Evolutionary conservation across 1,140 invertebrate species (phyloP).

Genomic region (Pantala flavescens): DNA sequence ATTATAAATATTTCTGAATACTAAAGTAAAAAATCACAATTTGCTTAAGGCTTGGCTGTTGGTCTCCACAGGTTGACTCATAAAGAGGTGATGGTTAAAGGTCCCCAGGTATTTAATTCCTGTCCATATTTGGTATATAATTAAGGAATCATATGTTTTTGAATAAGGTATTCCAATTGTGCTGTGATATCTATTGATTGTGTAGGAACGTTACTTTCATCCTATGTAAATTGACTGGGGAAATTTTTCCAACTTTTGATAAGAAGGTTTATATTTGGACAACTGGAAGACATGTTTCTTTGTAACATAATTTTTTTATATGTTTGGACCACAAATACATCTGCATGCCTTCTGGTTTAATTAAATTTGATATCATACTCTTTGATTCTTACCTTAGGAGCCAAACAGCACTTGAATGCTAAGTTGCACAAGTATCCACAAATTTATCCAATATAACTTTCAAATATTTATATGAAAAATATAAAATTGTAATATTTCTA

Average conservation of each 20-base stretch:
- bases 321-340: slow-evolving; percentile 14
- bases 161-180: slow-evolving; percentile 3
- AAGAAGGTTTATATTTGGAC: slow-evolving; percentile 6
- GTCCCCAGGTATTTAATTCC: slow-evolving; percentile 5
- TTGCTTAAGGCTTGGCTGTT: slow-evolving; percentile 15
- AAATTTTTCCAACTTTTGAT: slow-evolving; percentile 10
- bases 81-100: slow-evolving; percentile 11
- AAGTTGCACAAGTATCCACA: slow-evolving; percentile 17
- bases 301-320: slow-evolving; percentile 14
- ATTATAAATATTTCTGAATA: slow-evolving; percentile 17
- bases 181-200: slow-evolving; percentile 6
- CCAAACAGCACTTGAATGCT: slow-evolving; percentile 13
- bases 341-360: slow-evolving; percentile 15
- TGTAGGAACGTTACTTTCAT: slow-evolving; percentile 6
- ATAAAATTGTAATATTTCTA: slow-evolving; percentile 16
- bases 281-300: slow-evolving; percentile 15
- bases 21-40: slow-evolving; percentile 13
- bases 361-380: slow-evolving; percentile 9
- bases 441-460: slow-evolving; percentile 16
- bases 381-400: slow-evolving; percentile 13
- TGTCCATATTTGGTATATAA: slow-evolving; percentile 4
- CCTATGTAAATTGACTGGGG: slow-evolving; percentile 8
- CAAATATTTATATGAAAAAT: slow-evolving; percentile 16
- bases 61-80: slow-evolving; percentile 10
- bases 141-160: slow-evolving; percentile 8